These are phyloP conservation scores for Apamea sordens DNA, from an alignment of 2,888 invertebrate genomes.

Conservation along the genomic window DNA sequence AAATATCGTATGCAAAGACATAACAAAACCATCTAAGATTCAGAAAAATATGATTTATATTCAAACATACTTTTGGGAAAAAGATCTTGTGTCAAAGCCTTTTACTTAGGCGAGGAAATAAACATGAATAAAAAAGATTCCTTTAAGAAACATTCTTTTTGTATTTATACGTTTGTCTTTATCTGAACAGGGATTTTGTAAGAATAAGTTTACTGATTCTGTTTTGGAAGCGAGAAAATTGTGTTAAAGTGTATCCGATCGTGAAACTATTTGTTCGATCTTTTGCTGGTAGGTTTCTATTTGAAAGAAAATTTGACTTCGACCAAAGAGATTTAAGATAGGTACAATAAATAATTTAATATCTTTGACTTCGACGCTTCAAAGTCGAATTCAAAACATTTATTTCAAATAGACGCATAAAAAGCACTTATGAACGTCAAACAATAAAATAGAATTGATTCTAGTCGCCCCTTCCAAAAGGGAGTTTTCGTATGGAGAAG, in stretches of 20 bases:
- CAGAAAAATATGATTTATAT: conserved; percentile 15
- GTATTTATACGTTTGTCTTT: neutral
- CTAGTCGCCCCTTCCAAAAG: too few relatives aligned
- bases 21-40: neutral
- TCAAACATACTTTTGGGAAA: conserved; percentile 5
- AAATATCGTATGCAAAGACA: neutral
- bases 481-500: too few relatives aligned
- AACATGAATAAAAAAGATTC: conserved; percentile 20
- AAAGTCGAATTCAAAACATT: too few relatives aligned
- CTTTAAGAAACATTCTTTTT: conserved; percentile 24
- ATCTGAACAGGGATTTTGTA: neutral
- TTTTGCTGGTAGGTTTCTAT: too few relatives aligned
- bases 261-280: neutral
- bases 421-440: too few relatives aligned
- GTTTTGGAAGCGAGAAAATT: neutral
- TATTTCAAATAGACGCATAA: too few relatives aligned
- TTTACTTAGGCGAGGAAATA: neutral
- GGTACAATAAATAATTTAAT: too few relatives aligned
- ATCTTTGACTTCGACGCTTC: too few relatives aligned
- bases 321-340: too few relatives aligned
- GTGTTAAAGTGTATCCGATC: neutral
- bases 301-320: too few relatives aligned
- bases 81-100: conserved; percentile 3
- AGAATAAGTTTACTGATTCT: neutral
- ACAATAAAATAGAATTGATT: too few relatives aligned